A percentile compares a stretch with the other conserved stretches of the same genome.
phyloP scores from a whole-genome alignment of 2,113 vertebrate species.

The Alces alces region DNA sequence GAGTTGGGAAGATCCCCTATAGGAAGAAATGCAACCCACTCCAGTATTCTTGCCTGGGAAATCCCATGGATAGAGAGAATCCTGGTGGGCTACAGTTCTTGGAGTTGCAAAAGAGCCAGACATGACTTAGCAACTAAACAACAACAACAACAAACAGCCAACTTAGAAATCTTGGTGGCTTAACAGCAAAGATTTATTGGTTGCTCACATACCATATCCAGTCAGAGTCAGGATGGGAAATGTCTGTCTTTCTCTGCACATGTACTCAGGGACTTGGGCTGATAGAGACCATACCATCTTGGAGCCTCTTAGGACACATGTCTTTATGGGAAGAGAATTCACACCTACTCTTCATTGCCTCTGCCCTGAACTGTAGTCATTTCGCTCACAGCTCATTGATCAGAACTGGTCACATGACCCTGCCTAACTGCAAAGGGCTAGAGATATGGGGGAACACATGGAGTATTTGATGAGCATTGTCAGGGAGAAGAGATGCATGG shows the following conservation, averaged over 20 bases:
- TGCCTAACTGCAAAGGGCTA: neutral
- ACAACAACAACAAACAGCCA: neutral
- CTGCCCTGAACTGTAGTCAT: neutral
- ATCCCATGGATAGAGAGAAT: neutral
- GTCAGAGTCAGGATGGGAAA: neutral
- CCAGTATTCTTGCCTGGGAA: neutral
- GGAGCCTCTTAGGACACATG: neutral
- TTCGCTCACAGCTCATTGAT: neutral
- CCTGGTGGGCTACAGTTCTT: neutral
- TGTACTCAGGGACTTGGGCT: neutral
- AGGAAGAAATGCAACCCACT: neutral
- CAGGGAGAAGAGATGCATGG: neutral
- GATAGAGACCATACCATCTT: neutral
- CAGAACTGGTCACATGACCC: neutral
- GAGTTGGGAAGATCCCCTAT: neutral
- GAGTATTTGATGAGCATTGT: neutral
- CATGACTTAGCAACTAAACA: neutral
- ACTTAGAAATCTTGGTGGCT: neutral
- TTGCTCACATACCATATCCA: neutral
- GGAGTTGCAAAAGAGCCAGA: neutral
- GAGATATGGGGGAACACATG: neutral
- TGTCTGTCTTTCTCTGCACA: neutral
- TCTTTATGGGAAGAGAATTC: neutral
- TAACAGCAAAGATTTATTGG: neutral
- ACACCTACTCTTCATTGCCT: neutral